These are phyloP conservation scores for Anorthoa munda DNA, from an alignment of 2,888 invertebrate species.

Conservation along the genomic window DNA sequence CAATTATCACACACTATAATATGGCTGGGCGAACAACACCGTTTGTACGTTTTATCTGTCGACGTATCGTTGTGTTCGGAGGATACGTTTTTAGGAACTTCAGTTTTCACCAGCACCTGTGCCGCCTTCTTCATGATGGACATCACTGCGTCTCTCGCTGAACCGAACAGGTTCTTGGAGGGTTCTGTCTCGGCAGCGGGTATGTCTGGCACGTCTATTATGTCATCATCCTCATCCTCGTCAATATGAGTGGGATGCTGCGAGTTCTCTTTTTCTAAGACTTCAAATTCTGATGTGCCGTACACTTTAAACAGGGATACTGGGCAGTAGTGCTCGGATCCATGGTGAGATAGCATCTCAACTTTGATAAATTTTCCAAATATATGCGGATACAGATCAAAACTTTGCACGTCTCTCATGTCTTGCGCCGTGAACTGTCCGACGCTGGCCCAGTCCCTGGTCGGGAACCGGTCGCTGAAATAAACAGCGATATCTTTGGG, in stretches of 20 bases:
- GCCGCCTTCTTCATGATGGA: slow-evolving; percentile 98
- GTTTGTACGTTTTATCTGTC: slow-evolving; percentile 83
- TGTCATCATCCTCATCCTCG: slow-evolving; percentile 93
- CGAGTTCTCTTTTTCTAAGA: slow-evolving; percentile 95
- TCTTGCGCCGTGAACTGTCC: slow-evolving; percentile 97
- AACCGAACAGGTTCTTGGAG: slow-evolving; percentile 94
- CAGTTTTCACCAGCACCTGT: slow-evolving; percentile 95
- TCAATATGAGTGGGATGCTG: slow-evolving; percentile 92
- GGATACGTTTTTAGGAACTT: slow-evolving; percentile 92
- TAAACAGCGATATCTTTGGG: slow-evolving; percentile 97
- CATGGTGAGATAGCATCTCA: slow-evolving; percentile 98
- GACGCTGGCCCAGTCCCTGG: slow-evolving; percentile 97
- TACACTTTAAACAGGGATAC: slow-evolving; percentile 98
- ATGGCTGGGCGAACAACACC: slow-evolving; percentile 94
- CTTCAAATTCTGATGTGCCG: slow-evolving; percentile 98
- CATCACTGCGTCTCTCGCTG: slow-evolving; percentile 97
- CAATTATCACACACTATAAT: slow-evolving; percentile 94
- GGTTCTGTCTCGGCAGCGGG: slow-evolving; percentile 88
- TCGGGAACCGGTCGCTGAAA: slow-evolving; percentile 97
- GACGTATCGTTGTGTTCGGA: slow-evolving; percentile 87
- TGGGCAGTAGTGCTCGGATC: slow-evolving; percentile 99
- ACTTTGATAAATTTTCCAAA: slow-evolving; percentile 97
- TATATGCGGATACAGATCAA: slow-evolving; percentile 94
- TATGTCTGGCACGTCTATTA: slow-evolving; percentile 90
- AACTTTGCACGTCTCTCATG: slow-evolving; percentile 96